These are phyloP conservation scores for Scaptomyza polygonia DNA, from an alignment of 2,888 invertebrate species.

Conservation along the genomic window DNA sequence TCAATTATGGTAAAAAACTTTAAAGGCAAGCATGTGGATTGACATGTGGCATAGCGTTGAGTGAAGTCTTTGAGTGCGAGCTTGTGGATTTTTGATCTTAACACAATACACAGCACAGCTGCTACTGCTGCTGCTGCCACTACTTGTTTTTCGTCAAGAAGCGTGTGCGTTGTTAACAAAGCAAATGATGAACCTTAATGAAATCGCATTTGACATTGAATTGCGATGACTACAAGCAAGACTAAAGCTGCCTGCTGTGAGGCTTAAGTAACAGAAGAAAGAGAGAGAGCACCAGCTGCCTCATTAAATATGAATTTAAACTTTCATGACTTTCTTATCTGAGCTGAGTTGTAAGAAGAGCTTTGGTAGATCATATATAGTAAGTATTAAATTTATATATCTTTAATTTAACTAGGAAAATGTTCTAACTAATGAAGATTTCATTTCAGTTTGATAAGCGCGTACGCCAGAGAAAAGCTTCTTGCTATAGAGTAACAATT, in stretches of 20 bases:
- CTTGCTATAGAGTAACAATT: background rate
- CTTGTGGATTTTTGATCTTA: conserved; percentile 34
- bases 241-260: conserved; percentile 54
- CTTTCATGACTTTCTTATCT: background rate
- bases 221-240: conserved; percentile 6
- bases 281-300: background rate
- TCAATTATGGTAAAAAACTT: conserved; percentile 40
- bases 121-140: conserved; percentile 27
- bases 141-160: conserved; percentile 11
- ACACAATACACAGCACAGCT: conserved; percentile 37
- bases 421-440: background rate
- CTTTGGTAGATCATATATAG: too few relatives aligned
- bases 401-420: background rate
- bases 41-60: conserved; percentile 66
- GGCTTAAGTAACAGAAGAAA: background rate
- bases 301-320: conserved; percentile 10
- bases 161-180: conserved; percentile 44
- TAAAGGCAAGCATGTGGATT: conserved; percentile 57
- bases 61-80: conserved; percentile 33
- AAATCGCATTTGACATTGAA: conserved; percentile 8
- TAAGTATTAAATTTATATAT: too few relatives aligned
- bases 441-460: too few relatives aligned
- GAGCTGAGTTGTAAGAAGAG: conserved; percentile 1
- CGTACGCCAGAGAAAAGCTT: background rate
- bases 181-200: conserved; percentile 17